Base-by-base conservation (phyloP, 2,888 invertebrate genomes). In the Isotomurus palustris region DNA sequence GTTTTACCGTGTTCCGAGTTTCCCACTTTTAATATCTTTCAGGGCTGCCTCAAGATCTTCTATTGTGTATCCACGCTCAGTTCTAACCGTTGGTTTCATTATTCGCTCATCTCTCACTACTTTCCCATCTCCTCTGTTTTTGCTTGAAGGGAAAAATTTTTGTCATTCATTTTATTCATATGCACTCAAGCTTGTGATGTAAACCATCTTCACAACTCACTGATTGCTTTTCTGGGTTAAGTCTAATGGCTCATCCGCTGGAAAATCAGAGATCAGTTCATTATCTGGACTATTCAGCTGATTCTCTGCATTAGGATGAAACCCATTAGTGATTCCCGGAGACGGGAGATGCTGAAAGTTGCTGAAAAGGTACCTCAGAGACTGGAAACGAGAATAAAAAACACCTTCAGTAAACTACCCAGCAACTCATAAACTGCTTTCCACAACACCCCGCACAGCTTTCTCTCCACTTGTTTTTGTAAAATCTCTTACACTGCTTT, bases 21-120 rank as follows among this genome's bases (percentile, higher is more conserved):
- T 88, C 19, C 94, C 94, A 69, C 87, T 87, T 76, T 91, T 88
- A 74, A 96, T 93, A 77, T 95, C 96, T 60, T 88, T 83, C 58
- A 97, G 83, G n/a, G 96, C 96, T 35, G 87, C 87, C 73, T 89
- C 88, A 40, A 97, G 83, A 76, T 96, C 95, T 72, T 92, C 91
- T 72, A 95, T 93, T n/a, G 92, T 92, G 80, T 97, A 97, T 17
- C 68, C 68, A 32, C 65, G 61, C 35, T 64, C 66, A 24, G 61
- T 47, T n/a, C 69, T 62, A 2, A 56, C 61, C 50, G 58, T 67
- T 2, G 66, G 62, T n/a, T 60, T 53, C 14, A 54, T 47, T 21
- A 56, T 49, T 40, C 56, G 56, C 24, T 56, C 47, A 29, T 47
- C 47, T 27, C 44, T 25, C 8, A 25, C n/a, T 19, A 6, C 8